phyloP scores from a whole-genome alignment of 2,888 invertebrate species.

The Gymnosoma rotundatum region DNA sequence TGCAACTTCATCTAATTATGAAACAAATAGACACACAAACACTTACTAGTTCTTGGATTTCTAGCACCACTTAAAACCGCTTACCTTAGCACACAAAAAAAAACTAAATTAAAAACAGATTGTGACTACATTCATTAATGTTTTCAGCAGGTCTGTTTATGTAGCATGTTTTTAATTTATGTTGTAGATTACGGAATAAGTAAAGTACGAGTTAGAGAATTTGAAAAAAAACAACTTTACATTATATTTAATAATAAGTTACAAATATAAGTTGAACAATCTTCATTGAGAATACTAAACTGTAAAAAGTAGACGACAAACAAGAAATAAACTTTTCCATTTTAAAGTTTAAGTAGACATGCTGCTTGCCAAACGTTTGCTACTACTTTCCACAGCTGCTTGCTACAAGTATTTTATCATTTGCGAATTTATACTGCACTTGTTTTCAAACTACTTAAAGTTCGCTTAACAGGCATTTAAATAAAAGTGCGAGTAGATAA shows the following conservation, averaged over 20 bases:
- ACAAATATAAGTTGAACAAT: constrained; percentile 38
- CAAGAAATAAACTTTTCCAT: constrained; percentile 50
- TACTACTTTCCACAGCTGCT: neutral
- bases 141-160: neutral
- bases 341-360: constrained; percentile 62
- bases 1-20: constrained; percentile 3
- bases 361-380: constrained; percentile 11
- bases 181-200: constrained; percentile 2
- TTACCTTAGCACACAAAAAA: constrained; percentile 4
- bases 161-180: constrained; percentile 19
- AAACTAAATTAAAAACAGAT: constrained; percentile 8
- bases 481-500: constrained; percentile 40
- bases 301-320: constrained; percentile 27
- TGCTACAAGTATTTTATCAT: constrained; percentile 4
- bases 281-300: constrained; percentile 8
- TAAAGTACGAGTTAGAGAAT: neutral
- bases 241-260: constrained; percentile 39
- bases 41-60: neutral
- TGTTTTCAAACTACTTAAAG: constrained; percentile 30
- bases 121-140: constrained; percentile 43
- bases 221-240: neutral
- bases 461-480: constrained; percentile 37
- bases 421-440: constrained; percentile 43
- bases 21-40: neutral
- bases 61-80: neutral